A percentile compares a stretch with the other conserved stretches of the same genome.
Conservation (phyloP, 2,888 invertebrate genomes). For the Lasioglossum marginatum region DNA sequence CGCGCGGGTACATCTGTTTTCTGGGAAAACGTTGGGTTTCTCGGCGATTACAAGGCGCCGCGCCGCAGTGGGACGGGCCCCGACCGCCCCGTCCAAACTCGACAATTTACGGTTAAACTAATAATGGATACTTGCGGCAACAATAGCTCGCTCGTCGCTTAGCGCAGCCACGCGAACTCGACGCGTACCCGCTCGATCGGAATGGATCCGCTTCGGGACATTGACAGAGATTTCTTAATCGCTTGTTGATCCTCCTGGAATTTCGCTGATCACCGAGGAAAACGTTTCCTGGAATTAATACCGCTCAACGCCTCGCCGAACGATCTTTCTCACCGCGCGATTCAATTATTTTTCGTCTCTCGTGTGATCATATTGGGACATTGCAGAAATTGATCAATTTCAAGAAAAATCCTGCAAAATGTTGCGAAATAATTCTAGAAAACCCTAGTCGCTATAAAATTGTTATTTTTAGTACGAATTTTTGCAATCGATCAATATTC, state of each 20-base stretch:
- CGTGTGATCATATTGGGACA: neutral
- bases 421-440: no score
- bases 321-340: neutral
- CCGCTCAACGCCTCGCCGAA: neutral
- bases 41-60: slow-evolving; percentile 22
- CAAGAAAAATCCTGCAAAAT: neutral
- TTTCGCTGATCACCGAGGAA: neutral
- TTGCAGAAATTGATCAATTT: neutral
- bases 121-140: slow-evolving; percentile 23
- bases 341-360: neutral
- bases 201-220: neutral
- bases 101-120: slow-evolving; percentile 28
- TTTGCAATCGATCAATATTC: neutral
- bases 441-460: no score
- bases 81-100: neutral
- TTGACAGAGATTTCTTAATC: neutral
- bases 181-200: neutral
- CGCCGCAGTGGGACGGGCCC: slow-evolving; percentile 27
- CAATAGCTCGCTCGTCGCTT: neutral
- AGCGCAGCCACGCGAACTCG: neutral
- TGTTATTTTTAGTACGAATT: neutral
- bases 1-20: slow-evolving; percentile 35
- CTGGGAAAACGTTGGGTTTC: slow-evolving; percentile 26
- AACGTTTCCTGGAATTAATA: neutral
- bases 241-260: neutral